These are phyloP conservation scores for Eristalis pertinax DNA, from an alignment of 2,888 invertebrate genomes.

Conservation along the genomic window DNA sequence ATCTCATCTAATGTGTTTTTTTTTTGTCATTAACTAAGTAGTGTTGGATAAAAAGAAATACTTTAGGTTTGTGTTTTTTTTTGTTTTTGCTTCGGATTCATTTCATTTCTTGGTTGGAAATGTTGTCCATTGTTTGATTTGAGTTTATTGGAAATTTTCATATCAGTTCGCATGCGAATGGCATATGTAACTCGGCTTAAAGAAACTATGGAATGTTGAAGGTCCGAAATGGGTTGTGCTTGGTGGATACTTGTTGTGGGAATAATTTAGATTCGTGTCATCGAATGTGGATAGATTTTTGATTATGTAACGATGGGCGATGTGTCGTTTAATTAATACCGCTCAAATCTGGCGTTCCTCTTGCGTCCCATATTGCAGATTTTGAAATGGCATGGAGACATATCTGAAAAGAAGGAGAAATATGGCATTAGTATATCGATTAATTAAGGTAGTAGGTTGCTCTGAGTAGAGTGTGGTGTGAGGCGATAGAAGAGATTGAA, in stretches of 20 bases:
- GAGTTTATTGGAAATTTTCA: conserved; percentile 17
- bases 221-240: conserved; percentile 5
- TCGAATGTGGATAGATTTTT: conserved; percentile 22
- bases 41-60: conserved; percentile 41
- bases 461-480: too few species aligned
- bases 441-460: neutral
- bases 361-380: conserved; percentile 87
- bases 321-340: conserved; percentile 27
- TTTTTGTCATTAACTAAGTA: conserved; percentile 25
- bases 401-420: conserved; percentile 82
- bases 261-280: conserved; percentile 30
- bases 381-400: conserved; percentile 87
- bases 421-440: neutral
- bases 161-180: neutral
- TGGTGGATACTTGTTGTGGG: neutral
- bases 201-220: conserved; percentile 8
- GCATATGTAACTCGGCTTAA: neutral
- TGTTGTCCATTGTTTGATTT: neutral
- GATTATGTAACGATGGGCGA: neutral
- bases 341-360: conserved; percentile 78
- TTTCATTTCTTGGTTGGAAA: conserved; percentile 10
- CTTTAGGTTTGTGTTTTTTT: conserved; percentile 35
- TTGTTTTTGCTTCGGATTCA: neutral
- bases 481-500: too few species aligned
- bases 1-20: neutral